Evolutionary conservation across 2,888 invertebrate species (phyloP), one percentile per base, ranked within the genome.

Genomic region (Ornithoptera alexandrae): DNA sequence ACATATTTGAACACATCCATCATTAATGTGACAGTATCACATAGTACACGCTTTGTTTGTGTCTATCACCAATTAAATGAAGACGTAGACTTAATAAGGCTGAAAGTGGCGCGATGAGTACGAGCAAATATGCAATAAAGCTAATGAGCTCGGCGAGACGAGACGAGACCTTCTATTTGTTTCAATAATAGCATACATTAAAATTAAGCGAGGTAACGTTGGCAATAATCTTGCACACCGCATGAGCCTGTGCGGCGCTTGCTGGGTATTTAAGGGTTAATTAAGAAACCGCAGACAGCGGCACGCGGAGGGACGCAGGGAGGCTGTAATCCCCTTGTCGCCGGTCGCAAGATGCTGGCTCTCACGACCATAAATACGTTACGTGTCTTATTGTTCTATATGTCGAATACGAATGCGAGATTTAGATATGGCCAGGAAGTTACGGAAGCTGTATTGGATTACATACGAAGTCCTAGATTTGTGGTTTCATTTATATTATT

Each of bases 191-290:
- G 79, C 79, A 79, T 82, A 86, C 84, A 89, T 89, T 89, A 87
- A 87, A 88, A 90, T 89, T 86, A 90, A 87, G 87, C 86, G 86
- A 84, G 85, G 87, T 84, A 85, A 84, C 82, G 85, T 84, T 83
- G 81, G 84, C 85, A 89, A 89, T 91, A 89, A 90, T 91, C 90
- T 87, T 84, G 82, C 84, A 86, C 79, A 82, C 87, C 85, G 79
- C 84, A 83, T 76, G 79, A 77, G 77, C 81, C 80, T 74, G 77
- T 81, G 80, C 76, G 84, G 83, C 78, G 81, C 80, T 83, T 84
- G 84, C 86, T 82, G 84, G 86, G 89, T 88, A 90, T 89, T 92
- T 90, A 87, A 86, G 85, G 91, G 91, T 92, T 92, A 92, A 92
- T 92, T 91, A 92, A 89, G 90, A 84, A 89, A 88, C 92, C 92